A percentile compares a stretch with the other conserved stretches of the same genome.
Conservation (phyloP, 2,113 vertebrate genomes). For the Elaphurus davidianus region DNA sequence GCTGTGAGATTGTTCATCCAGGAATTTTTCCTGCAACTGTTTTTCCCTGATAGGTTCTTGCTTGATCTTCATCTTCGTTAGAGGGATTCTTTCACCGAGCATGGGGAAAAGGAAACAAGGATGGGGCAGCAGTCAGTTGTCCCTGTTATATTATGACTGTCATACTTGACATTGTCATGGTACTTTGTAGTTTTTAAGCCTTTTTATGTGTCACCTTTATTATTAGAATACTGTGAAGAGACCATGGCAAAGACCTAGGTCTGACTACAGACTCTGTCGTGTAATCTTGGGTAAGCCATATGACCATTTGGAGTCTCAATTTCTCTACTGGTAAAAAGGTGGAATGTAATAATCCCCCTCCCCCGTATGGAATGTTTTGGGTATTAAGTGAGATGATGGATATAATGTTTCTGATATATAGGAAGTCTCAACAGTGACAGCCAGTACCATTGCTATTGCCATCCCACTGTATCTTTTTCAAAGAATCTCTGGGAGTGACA, state of each 20-base stretch:
- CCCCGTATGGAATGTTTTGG: not conserved
- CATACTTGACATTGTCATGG: not conserved
- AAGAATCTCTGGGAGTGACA: accelerated
- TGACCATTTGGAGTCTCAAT: not conserved
- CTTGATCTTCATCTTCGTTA: conserved; percentile 72
- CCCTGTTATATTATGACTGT: accelerated
- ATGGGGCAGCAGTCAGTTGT: accelerated
- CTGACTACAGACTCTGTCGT: not conserved
- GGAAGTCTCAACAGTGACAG: no score
- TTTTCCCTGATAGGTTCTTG: conserved; percentile 67
- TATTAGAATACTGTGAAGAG: not conserved
- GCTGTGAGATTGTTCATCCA: conserved; percentile 51
- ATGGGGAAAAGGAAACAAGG: not conserved
- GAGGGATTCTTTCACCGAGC: conserved; percentile 60
- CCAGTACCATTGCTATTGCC: not conserved
- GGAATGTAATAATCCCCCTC: not conserved
- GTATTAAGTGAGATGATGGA: not conserved
- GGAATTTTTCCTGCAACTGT: conserved; percentile 62
- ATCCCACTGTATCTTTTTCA: not conserved
- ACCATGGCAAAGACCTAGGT: not conserved
- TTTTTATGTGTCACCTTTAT: not conserved
- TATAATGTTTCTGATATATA: not conserved
- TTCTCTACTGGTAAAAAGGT: not conserved
- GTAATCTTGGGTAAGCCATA: not conserved
- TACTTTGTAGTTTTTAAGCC: accelerated